phyloP scores from a whole-genome alignment of 2,888 invertebrate genomes.

The Lycocerus yunnanus region DNA sequence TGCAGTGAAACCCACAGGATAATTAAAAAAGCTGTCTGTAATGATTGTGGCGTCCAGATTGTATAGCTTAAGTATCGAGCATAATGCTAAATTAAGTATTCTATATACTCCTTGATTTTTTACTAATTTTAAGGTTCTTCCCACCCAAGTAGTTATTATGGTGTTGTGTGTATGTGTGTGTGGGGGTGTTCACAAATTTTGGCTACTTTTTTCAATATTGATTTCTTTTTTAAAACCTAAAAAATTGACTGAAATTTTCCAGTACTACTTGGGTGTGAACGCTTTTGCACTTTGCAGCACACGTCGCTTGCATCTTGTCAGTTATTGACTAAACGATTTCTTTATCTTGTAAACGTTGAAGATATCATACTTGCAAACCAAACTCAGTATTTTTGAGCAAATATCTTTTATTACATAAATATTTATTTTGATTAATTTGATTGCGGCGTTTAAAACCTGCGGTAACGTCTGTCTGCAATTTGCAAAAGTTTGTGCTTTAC shows the following conservation, averaged over 20 bases:
- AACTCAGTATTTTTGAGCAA: background rate
- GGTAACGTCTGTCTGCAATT: constrained; percentile 13
- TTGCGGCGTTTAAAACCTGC: background rate
- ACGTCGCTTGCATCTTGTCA: background rate
- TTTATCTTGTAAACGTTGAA: background rate
- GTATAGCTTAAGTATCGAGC: constrained; percentile 42
- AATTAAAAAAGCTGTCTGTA: constrained; percentile 37
- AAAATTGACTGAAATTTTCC: background rate
- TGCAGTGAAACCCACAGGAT: constrained; percentile 21
- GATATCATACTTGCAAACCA: background rate
- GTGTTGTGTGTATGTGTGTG: background rate
- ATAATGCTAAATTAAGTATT: constrained; percentile 35
- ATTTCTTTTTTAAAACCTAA: background rate
- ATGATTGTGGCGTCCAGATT: constrained; percentile 43
- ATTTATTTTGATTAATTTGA: background rate
- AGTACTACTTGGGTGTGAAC: background rate
- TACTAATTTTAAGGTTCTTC: constrained; percentile 3
- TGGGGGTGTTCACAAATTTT: background rate
- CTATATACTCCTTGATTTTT: constrained; percentile 31
- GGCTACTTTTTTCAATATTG: background rate
- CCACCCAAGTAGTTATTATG: background rate
- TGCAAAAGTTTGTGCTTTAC: constrained; percentile 29
- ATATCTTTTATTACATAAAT: background rate
- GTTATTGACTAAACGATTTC: background rate
- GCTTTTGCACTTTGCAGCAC: background rate